Evolutionary conservation across 2,113 vertebrate species (phyloP), one percentile per base, ranked within the genome.

Genomic region (Myotis brandtii): DNA sequence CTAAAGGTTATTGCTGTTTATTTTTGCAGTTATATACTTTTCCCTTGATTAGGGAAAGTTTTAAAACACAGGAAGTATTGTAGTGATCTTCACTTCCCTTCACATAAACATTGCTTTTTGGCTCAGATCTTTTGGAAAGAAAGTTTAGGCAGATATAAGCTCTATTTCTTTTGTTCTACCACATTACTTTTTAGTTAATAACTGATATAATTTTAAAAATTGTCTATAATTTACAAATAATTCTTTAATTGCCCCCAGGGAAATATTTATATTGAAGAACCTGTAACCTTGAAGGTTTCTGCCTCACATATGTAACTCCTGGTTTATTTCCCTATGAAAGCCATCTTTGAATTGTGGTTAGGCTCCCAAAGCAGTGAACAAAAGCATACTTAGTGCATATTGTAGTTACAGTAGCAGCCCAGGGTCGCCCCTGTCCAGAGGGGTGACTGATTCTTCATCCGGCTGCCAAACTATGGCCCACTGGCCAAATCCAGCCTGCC

Each of bases 41-140:
- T 5, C 27, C 48, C 27, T 75, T 48, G 43, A 43, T 43, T 50
- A 34, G 64, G 27, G 56, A 92, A 79, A 52, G 34, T 86, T 75
- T 93, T 82, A 95, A 80, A 95, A 79, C 77, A 91, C 91, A 77
- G 64, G 8, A 84, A 84, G 11, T 70, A 76, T 52, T 90, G 34
- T 70, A 84, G 25, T 80, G 64, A 30, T 87, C 18, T 81, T 90
- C 5, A 88, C 17, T 95, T 85, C 69, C 52, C 94, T 96, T 89
- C 86, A 86, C 21, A 48, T 70, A n/a, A 48, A 46, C 70, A 23
- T 52, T 93, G 52, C 52, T 48, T 73, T 91, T 93, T 84, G 70
- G 64, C 43, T 79, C 50, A 72, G 34, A 18, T 23, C 32, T 21
- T 73, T 75, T 66, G 72, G 76, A 75, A 94, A 87, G 54, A 81